A percentile compares a stretch with the other conserved stretches of the same genome.
Conservation (phyloP, 2,888 invertebrate genomes). For the Phalangium opilio region DNA sequence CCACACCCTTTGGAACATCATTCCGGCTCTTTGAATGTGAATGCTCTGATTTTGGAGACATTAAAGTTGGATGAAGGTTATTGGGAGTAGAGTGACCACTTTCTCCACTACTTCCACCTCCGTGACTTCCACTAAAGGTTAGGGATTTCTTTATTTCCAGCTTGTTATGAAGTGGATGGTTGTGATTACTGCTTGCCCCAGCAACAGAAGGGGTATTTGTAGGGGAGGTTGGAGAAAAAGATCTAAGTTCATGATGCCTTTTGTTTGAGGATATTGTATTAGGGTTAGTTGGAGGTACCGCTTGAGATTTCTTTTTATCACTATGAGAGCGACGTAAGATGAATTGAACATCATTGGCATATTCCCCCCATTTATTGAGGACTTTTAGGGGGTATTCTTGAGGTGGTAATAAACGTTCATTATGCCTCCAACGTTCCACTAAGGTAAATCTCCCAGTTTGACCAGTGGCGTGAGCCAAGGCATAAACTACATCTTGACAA, state of each 20-base stretch:
- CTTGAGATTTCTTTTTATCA: constrained; percentile 24
- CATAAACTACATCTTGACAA: constrained; percentile 97
- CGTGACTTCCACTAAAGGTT: constrained; percentile 40
- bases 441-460: constrained; percentile 94
- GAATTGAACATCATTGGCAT: constrained; percentile 90
- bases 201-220: constrained; percentile 2
- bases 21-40: constrained; percentile 11
- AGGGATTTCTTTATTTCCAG: constrained; percentile 45
- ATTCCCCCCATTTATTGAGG: constrained; percentile 91
- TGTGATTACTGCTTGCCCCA: constrained; percentile 8
- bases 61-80: constrained; percentile 9
- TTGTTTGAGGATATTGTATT: constrained; percentile 9
- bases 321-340: constrained; percentile 67
- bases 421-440: constrained; percentile 88
- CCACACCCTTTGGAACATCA: constrained; percentile 16
- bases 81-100: constrained; percentile 43
- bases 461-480: constrained; percentile 92
- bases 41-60: constrained; percentile 5
- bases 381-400: constrained; percentile 87
- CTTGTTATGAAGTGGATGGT: no score
- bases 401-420: constrained; percentile 79
- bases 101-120: constrained; percentile 49
- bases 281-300: neutral
- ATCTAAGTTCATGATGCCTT: constrained; percentile 14
- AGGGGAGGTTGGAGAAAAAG: constrained; percentile 9